Evolutionary conservation across 2,888 invertebrate species (phyloP), one percentile per base, ranked within the genome.

Genomic region (Subacronicta megacephala): DNA sequence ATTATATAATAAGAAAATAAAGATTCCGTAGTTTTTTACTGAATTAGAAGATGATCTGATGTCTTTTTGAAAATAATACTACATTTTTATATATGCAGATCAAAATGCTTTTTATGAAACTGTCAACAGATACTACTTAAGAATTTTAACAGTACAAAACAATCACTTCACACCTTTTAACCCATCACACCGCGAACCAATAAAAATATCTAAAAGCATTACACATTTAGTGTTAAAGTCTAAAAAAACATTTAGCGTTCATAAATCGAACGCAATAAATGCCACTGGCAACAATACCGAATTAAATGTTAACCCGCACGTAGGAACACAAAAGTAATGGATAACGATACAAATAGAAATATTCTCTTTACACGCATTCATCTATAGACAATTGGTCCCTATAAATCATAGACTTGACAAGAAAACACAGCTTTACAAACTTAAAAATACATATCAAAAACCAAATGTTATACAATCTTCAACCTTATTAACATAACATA

Each of bases 391-490:
- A 93, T 92, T 86, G 90, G 76, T 80, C 58, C 78, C 72, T 80
- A 93, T 94, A 93, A 93, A 94, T 94, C 93, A 92, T 88, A 89
- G 85, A 88, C 83, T 85, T 90, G 91, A 93, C 92, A 91, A 92
- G 92, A 92, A 91, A 91, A 90, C 87, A 86, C 82, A 74, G 79
- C 64, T 59, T 35, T 62, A 75, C 87, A 78, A 88, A 78, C 57
- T 54, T 80, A 70, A 42, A 61, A 45, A 53, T 51, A 23, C 47
- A 57, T 18, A 13, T 43, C 3, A 3, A 20, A 31, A 67, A 61
- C 23, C 1, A 52, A 63, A 69, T 47, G 16, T 2, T 36, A 61
- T 23, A 4, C 64, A 4, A 83, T 61, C 70, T 31, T 72, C 42
- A 72, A 72, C 83, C 62, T 70, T 83, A 40, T 0, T 0, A 7